phyloP scores from a whole-genome alignment of 2,888 invertebrate species.

The Drosophila borborema region DNA sequence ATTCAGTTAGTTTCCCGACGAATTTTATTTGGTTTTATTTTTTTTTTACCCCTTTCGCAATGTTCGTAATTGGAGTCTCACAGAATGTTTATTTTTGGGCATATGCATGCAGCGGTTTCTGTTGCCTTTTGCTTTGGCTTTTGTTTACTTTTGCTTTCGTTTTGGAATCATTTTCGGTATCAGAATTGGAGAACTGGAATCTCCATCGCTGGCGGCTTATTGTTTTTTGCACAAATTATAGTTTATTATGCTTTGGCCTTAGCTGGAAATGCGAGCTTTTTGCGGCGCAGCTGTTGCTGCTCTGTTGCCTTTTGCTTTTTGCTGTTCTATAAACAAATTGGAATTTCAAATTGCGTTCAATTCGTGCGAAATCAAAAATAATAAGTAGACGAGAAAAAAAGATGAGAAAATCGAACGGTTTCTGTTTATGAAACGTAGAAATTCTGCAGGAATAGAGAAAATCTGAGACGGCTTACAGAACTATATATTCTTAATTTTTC shows the following conservation, averaged over 20 bases:
- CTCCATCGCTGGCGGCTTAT: constrained; percentile 19
- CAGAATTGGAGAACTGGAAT: constrained; percentile 10
- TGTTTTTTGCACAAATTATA: constrained; percentile 56
- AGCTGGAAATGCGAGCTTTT: constrained; percentile 61
- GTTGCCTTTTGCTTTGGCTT: constrained; percentile 39
- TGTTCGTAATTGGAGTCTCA: constrained; percentile 59
- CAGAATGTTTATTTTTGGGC: constrained; percentile 69
- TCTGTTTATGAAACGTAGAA: background rate
- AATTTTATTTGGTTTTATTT: background rate
- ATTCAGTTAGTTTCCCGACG: no score
- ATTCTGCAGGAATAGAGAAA: background rate
- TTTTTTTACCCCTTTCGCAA: constrained; percentile 50
- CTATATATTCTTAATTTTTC: background rate
- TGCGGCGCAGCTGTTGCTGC: constrained; percentile 28
- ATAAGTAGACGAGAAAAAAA: background rate
- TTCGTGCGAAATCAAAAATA: constrained; percentile 24
- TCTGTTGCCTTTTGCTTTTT: constrained; percentile 8
- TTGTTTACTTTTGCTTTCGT: constrained; percentile 70
- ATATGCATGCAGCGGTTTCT: constrained; percentile 18
- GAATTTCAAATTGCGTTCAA: constrained; percentile 23
- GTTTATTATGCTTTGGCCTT: constrained; percentile 57
- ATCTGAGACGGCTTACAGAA: background rate
- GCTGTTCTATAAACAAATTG: constrained; percentile 41
- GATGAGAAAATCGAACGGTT: constrained; percentile 1
- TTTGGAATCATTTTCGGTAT: constrained; percentile 55